Evolutionary conservation across 2,888 invertebrate genomes (phyloP).

Genomic region (Torymus auratus): DNA sequence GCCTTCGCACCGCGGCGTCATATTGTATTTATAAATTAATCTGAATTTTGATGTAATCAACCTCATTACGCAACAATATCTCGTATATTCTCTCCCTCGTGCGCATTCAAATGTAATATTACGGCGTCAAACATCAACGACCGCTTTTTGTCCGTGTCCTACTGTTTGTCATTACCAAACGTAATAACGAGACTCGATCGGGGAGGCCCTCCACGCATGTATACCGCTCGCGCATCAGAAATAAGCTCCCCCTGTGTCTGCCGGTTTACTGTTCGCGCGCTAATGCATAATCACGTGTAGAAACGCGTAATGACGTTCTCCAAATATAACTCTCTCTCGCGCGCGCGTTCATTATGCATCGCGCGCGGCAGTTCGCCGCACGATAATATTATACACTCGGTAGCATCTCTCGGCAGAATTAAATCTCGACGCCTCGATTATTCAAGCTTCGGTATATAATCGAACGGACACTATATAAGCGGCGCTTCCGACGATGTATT

Average conservation of each 20-base stretch:
- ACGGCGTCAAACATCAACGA: background rate
- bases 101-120: background rate
- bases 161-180: constrained; percentile 7
- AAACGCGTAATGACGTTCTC: constrained; percentile 8
- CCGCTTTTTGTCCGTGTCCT: background rate
- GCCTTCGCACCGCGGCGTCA: no score
- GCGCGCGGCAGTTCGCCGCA: background rate
- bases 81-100: no score
- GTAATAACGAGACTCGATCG: background rate
- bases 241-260: background rate
- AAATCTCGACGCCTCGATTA: no score
- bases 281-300: constrained; percentile 39
- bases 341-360: background rate
- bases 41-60: no score
- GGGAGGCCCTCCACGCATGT: no score
- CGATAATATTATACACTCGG: no score
- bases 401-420: no score
- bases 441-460: no score
- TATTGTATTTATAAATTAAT: no score
- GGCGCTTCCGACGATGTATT: no score
- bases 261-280: background rate
- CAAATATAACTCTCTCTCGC: constrained; percentile 13
- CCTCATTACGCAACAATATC: no score
- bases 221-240: background rate
- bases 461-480: no score